Percentiles rank a stretch among this genome's conserved stretches.
Evolutionary conservation across 2,113 vertebrate genomes (phyloP).

Genomic region (Amphilophus citrinellus): DNA sequence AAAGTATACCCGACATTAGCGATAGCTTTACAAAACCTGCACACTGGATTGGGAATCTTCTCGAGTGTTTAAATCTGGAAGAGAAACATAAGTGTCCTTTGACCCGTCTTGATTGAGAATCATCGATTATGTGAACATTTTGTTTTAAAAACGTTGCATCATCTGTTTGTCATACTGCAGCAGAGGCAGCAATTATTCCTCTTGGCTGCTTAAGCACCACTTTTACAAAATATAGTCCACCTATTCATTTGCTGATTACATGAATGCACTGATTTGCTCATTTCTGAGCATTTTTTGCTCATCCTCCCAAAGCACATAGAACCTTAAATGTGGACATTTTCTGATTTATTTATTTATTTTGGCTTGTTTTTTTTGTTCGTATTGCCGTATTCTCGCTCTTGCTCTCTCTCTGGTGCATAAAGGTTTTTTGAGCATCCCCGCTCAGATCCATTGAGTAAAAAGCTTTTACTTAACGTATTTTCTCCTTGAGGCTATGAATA

Average conservation of each 20-base stretch:
- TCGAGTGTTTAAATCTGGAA: background rate
- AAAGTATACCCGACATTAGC: no score
- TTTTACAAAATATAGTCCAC: conserved; percentile 3
- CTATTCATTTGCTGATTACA: background rate
- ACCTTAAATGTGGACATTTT: conserved; percentile 6
- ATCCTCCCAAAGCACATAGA: background rate
- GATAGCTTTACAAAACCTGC: no score
- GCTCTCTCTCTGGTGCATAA: conserved; percentile 24
- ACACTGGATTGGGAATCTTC: background rate
- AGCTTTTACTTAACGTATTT: conserved; percentile 73
- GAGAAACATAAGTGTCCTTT: background rate
- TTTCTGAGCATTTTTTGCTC: background rate
- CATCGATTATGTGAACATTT: background rate
- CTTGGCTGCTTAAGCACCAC: background rate
- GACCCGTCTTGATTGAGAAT: background rate
- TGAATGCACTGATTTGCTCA: background rate
- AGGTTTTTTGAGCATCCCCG: conserved; percentile 47
- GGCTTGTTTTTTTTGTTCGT: background rate
- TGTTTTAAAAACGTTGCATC: background rate
- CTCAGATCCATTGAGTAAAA: conserved; percentile 68
- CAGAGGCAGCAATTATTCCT: background rate
- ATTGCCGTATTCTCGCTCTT: conserved; percentile 7
- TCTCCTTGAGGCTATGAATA: conserved; percentile 75
- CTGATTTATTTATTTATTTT: conserved; percentile 6
- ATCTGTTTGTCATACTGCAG: conserved; percentile 12